A percentile compares a stretch with the other conserved stretches of the same genome.
phyloP scores from a whole-genome alignment of 1,140 invertebrate genomes.

The Drosophila sp. region DNA sequence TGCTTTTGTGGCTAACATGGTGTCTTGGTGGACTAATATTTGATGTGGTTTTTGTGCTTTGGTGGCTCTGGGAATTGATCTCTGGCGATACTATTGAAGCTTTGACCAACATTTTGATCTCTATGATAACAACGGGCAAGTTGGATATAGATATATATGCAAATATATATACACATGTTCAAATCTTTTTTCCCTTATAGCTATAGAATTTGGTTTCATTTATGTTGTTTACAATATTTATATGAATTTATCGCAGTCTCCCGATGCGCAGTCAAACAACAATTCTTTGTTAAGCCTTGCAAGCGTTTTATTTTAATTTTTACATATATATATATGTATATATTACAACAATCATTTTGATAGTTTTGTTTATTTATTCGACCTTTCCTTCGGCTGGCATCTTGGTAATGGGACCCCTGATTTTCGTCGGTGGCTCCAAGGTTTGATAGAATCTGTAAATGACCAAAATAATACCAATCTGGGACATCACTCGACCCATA shows the following conservation, averaged over 20 bases:
- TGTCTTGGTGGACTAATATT: slow-evolving; percentile 49
- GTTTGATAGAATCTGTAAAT: slow-evolving; percentile 18
- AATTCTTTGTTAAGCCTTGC: not conserved
- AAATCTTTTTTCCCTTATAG: slow-evolving; percentile 15
- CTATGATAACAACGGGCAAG: slow-evolving; percentile 61
- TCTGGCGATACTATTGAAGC: slow-evolving; percentile 63
- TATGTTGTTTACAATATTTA: slow-evolving; percentile 61
- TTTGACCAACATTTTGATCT: slow-evolving; percentile 67
- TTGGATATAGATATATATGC: too few relatives aligned
- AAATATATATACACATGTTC: not conserved
- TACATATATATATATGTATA: not conserved
- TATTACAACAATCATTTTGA: slow-evolving; percentile 6
- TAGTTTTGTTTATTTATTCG: not conserved
- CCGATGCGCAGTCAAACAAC: not conserved
- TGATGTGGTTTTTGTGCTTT: slow-evolving; percentile 51
- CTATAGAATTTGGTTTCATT: slow-evolving; percentile 60
- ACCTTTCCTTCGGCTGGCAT: not conserved
- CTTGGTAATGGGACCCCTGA: not conserved
- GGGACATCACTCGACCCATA: slow-evolving; percentile 15
- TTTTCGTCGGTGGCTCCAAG: not conserved
- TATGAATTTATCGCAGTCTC: slow-evolving; percentile 2
- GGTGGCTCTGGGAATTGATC: slow-evolving; percentile 50
- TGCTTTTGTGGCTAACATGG: slow-evolving; percentile 62
- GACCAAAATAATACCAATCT: slow-evolving; percentile 17
- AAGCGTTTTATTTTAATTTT: slow-evolving; percentile 26